Evolutionary conservation across 2,797 vertebrate genomes (phyloP).

Genomic region (Potorous gilbertii): DNA sequence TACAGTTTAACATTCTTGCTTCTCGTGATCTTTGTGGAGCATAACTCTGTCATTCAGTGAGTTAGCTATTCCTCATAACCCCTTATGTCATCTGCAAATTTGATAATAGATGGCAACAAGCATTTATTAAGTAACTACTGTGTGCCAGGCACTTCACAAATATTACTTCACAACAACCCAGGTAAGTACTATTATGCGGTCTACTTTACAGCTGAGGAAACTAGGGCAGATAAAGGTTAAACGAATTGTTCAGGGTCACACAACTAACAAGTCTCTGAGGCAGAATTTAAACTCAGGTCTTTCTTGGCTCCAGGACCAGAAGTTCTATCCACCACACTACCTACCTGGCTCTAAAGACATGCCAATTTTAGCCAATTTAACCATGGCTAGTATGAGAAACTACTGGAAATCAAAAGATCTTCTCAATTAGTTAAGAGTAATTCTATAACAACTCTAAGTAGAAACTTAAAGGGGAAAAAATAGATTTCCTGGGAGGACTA

Average conservation of each 20-base stretch:
- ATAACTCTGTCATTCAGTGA: not conserved
- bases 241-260: not conserved
- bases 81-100: not conserved
- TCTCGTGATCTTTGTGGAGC: not conserved
- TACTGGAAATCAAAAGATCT: not conserved
- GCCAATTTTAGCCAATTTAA: not conserved
- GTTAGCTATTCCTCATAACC: not conserved
- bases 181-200: not conserved
- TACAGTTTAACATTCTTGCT: not conserved
- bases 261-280: not conserved
- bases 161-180: not conserved
- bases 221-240: not conserved
- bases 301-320: not conserved
- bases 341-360: not conserved
- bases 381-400: not conserved
- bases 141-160: not conserved
- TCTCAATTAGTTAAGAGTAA: not conserved
- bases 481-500: too few species aligned
- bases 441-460: not conserved
- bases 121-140: not conserved
- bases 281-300: not conserved
- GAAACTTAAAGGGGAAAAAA: too few species aligned
- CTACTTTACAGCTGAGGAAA: not conserved
- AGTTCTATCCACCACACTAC: not conserved
- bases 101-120: not conserved